Evolutionary conservation across 2,888 invertebrate genomes (phyloP), one percentile per base, ranked within the genome.

Genomic region (Phragmatobia fuliginosa): DNA sequence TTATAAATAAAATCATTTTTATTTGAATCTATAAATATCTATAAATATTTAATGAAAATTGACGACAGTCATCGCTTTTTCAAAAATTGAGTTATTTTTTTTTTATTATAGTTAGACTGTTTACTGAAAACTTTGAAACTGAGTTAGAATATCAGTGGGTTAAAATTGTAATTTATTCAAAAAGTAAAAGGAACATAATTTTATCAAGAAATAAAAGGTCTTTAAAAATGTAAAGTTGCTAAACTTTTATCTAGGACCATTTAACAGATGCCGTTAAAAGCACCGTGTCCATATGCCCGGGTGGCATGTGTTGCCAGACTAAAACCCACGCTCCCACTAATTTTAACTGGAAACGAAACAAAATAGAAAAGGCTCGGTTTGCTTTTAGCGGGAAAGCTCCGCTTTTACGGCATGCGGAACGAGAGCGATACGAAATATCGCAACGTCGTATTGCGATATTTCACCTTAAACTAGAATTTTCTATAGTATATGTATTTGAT

Each of bases 321-420:
- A 80, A 81, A 83, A 84, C 72, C 81, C 74, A 76, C 76, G 75
- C 77, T 67, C 75, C 72, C 82, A 82, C 83, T 85, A 86, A 85
- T 86, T 86, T 82, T 81, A 74, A 79, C 82, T 82, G 78, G 74
- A 77, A 82, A 81, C 78, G 80, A 81, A 81, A 83, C 75, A 80
- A 85, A 85, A 84, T 73, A 80, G 80, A 86, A 85, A 85, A 84
- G 86, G 73, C 70, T 73, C 72, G 77, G 81, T 77, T 81, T 84
- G 86, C 86, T 86, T 87, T 89, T 88, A 88, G 85, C 82, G 78
- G 75, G 76, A 76, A 77, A 78, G 72, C 77, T 68, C 18, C 62
- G 52, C 52, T 62, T 82, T 85, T 84, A 83, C 52, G 72, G 18
- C 0, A 2, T 14, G 68, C 82, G 80, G 75, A 41, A 73, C 73